Base-by-base conservation (phyloP, 2,888 invertebrate species). In the Drymonia ruficornis region DNA sequence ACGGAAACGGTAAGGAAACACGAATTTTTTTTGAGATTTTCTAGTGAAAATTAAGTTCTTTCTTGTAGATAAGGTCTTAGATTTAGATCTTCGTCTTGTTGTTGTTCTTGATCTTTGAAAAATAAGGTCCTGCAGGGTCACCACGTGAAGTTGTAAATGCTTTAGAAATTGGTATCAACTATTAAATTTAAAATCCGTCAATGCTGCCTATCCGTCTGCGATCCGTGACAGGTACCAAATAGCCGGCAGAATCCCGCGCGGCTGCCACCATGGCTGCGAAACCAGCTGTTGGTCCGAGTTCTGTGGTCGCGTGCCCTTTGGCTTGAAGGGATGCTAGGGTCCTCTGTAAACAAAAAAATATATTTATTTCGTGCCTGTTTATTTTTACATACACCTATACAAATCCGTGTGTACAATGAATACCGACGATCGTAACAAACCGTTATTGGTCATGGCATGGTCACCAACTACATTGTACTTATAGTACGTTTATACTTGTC, bases 261-360 rank as follows among this genome's bases (percentile, higher is more conserved):
- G 94, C 89, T 0, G 93, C 94, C 3, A 95, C 94, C 53, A 95
- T 84, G 5, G 95, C 94, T 1, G 95, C 94, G 78, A 96, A 95
- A 1, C 95, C 95, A 9, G 94, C 94, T 0, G 93, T 94, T 0
- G 87, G 83, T 0, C 83, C 80, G 8, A 88, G 81, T 50, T 84
- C 80, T 0, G 82, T 86, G 1, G 89, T 86, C 5, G 87, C 84
- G 71, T 95, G 95, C 0, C 94, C 94, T 52, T 92, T 89, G 2
- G 73, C 69, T 13, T 74, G 76, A 18, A 95, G 82, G 13, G 86
- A 88, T 16, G 83, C 67, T 44, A 95, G 70, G 34, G 94, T 75
- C 2, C 78, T 70, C 93, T 94, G 84, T 31, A 12, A 16, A 59
- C 72, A 56, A 42, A 79, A 67, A 34, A n/a, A n/a, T n/a, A n/a